Evolutionary conservation across 2,113 vertebrate species (phyloP).

Genomic region (Phylloscopus trochilus): DNA sequence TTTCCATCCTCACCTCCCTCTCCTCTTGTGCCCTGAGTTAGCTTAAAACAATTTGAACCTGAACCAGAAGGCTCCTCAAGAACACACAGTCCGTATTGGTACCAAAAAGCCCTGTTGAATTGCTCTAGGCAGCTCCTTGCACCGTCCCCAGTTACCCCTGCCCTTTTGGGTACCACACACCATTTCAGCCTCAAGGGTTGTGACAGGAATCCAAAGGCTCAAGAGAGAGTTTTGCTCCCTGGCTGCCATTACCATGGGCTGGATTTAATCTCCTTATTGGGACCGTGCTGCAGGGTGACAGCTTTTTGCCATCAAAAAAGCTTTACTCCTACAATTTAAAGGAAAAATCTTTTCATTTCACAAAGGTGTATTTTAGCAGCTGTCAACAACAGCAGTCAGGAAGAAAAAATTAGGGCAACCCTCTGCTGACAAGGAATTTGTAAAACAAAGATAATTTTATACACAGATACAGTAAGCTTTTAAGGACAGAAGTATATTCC

Average conservation of each 20-base stretch:
- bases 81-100: background rate
- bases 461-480: background rate
- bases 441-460: background rate
- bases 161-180: background rate
- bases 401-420: background rate
- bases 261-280: background rate
- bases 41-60: background rate
- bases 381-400: background rate
- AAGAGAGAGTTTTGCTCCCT: background rate
- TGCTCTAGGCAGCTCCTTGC: background rate
- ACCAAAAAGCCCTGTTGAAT: background rate
- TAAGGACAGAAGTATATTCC: background rate
- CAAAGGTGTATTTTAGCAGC: background rate
- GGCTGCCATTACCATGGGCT: background rate
- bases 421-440: background rate
- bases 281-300: background rate
- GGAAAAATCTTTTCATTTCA: background rate
- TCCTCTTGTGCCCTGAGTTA: background rate
- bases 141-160: rapidly evolving
- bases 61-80: background rate
- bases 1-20: background rate
- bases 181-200: background rate
- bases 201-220: background rate
- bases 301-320: background rate
- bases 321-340: background rate